Percentiles rank a stretch among this genome's conserved stretches.
Evolutionary conservation across 30 jellyfish, hydroid and myxozoan genomes (phyloP).

Genomic region (Chrysaora quinquecirrha): DNA sequence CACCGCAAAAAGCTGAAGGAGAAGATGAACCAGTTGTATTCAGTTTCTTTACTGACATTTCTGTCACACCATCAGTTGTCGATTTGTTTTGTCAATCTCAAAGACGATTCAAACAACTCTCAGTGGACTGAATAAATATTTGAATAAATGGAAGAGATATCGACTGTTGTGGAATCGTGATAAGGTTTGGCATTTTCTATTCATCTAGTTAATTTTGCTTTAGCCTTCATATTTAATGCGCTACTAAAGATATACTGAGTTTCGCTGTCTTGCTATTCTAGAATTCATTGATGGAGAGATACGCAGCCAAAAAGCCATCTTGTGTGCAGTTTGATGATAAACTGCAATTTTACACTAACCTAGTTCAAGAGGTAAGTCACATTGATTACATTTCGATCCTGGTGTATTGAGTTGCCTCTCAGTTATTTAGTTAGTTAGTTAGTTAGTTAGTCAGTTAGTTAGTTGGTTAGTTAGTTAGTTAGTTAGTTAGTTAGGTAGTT

Average conservation of each 20-base stretch:
- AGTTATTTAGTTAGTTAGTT: too few species aligned
- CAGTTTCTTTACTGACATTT: slow-evolving; percentile 88
- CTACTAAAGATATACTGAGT: too few species aligned
- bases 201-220: not conserved
- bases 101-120: slow-evolving; percentile 77
- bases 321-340: slow-evolving; percentile 96
- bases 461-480: too few species aligned
- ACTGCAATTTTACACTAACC: slow-evolving; percentile 85
- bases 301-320: slow-evolving; percentile 88
- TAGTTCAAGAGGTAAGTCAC: slow-evolving; percentile 80
- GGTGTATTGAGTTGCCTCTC: too few species aligned
- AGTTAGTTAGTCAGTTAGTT: too few species aligned
- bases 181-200: slow-evolving; percentile 55
- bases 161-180: slow-evolving; percentile 91
- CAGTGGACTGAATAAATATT: slow-evolving; percentile 79
- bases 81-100: slow-evolving; percentile 77
- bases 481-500: too few species aligned
- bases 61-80: slow-evolving; percentile 85
- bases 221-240: too few species aligned
- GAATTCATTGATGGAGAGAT: slow-evolving; percentile 85
- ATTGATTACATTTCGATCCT: too few species aligned
- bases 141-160: slow-evolving; percentile 86
- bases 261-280: slow-evolving; percentile 8
- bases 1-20: slow-evolving; percentile 86
- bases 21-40: slow-evolving; percentile 93